Evolutionary conservation across 2,888 invertebrate genomes (phyloP).

Genomic region (Drosophila colorata): DNA sequence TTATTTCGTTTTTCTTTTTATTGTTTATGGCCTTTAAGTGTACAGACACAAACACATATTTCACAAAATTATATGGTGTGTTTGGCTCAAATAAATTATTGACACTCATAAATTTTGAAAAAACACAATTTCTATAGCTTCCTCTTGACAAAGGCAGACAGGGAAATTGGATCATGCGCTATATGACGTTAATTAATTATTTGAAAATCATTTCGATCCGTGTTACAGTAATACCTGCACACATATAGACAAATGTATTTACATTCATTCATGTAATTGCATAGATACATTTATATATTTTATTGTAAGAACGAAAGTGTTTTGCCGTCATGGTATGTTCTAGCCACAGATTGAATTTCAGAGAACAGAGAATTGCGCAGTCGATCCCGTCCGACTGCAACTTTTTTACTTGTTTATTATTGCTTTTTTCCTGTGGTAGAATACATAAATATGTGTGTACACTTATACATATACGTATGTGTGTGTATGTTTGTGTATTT

Average conservation of each 20-base stretch:
- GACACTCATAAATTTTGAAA: conserved; percentile 3
- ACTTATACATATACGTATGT: neutral
- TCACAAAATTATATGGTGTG: neutral
- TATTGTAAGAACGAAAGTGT: too few species aligned
- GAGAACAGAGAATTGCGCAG: neutral
- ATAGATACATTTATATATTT: too few species aligned
- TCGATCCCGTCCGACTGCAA: neutral
- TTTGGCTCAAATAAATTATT: conserved; percentile 13
- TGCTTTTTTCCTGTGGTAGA: neutral
- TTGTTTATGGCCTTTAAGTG: conserved; percentile 8
- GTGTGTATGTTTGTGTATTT: neutral
- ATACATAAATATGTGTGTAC: neutral
- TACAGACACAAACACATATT: neutral
- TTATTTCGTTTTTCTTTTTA: conserved; percentile 3
- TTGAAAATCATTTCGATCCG: neutral
- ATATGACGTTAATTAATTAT: neutral
- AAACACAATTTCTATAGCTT: neutral
- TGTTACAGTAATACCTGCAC: too few species aligned
- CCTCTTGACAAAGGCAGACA: neutral
- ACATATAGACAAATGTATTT: too few species aligned
- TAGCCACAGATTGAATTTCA: too few species aligned
- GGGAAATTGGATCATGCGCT: neutral
- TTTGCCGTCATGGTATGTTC: too few species aligned
- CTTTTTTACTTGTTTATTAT: neutral
- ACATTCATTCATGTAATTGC: too few species aligned